These are phyloP conservation scores for Malurus splendens DNA, from an alignment of 2,797 vertebrate species.

Conservation along the genomic window DNA sequence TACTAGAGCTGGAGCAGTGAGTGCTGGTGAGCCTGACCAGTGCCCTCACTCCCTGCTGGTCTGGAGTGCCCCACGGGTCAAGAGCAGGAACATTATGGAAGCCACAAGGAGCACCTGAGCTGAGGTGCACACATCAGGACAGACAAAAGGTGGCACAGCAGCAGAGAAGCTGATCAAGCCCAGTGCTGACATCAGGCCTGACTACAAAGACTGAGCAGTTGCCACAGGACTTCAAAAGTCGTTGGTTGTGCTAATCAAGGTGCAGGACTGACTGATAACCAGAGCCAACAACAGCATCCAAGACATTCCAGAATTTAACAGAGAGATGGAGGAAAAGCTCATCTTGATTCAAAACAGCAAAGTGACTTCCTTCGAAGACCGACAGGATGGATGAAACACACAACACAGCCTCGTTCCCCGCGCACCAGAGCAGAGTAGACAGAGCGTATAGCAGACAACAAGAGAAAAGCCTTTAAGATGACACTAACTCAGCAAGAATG, in stretches of 20 bases:
- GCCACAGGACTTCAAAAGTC: not conserved
- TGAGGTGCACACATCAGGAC: accelerated
- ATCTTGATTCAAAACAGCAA: not conserved
- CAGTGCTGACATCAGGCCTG: not conserved
- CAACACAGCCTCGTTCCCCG: accelerated
- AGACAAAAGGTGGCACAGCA: not conserved
- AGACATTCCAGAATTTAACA: not conserved
- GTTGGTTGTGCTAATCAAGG: not conserved
- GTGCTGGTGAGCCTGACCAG: not conserved
- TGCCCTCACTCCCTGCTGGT: not conserved
- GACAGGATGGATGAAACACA: not conserved
- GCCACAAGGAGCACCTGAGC: not conserved
- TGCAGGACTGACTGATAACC: not conserved
- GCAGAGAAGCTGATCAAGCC: not conserved
- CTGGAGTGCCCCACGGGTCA: not conserved
- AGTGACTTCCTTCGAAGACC: not conserved
- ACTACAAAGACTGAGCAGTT: not conserved
- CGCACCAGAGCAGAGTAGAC: not conserved
- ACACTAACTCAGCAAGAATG: not conserved
- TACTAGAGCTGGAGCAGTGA: not conserved
- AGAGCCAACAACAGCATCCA: not conserved
- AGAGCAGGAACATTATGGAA: not conserved
- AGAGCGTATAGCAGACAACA: not conserved
- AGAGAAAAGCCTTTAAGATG: not conserved
- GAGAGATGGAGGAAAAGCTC: not conserved